Conservation (phyloP, 2,797 vertebrate genomes). For the Siniperca undulata region DNA sequence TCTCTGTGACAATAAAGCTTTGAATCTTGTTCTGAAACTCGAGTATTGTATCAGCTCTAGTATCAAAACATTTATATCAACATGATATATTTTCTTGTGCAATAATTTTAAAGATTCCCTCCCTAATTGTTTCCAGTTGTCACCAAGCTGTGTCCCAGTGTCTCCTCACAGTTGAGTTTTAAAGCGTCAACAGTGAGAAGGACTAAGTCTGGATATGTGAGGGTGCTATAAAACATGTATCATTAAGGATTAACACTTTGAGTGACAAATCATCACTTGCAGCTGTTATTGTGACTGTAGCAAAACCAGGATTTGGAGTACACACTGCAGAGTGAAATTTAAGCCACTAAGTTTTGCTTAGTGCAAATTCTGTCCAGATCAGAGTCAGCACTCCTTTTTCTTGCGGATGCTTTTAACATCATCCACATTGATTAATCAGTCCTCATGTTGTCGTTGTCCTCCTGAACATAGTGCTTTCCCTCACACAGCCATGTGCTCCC, state of each 20-base stretch:
- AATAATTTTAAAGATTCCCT: not conserved
- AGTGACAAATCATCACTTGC: not conserved
- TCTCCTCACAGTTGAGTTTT: not conserved
- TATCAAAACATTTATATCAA: too few relatives aligned
- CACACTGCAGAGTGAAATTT: not conserved
- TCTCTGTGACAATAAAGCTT: not conserved
- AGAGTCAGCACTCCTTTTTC: not conserved
- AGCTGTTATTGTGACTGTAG: too few relatives aligned
- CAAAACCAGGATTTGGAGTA: not conserved
- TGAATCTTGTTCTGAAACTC: not conserved
- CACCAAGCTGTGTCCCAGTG: not conserved
- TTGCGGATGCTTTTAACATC: too few relatives aligned
- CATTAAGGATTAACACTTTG: not conserved
- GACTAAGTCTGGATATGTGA: not conserved
- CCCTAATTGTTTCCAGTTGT: not conserved
- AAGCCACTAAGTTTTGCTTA: not conserved
- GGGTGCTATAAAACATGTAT: not conserved
- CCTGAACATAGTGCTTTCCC: slow-evolving; percentile 10
- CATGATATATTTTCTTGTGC: not conserved
- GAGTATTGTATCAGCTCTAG: too few relatives aligned
- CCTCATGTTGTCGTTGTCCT: not conserved
- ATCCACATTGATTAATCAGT: not conserved
- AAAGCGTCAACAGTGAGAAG: not conserved
- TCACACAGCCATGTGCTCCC: slow-evolving; percentile 41
- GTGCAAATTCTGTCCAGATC: not conserved